Conservation (phyloP, 1,140 invertebrate genomes). For the Heliconius hermathena region DNA sequence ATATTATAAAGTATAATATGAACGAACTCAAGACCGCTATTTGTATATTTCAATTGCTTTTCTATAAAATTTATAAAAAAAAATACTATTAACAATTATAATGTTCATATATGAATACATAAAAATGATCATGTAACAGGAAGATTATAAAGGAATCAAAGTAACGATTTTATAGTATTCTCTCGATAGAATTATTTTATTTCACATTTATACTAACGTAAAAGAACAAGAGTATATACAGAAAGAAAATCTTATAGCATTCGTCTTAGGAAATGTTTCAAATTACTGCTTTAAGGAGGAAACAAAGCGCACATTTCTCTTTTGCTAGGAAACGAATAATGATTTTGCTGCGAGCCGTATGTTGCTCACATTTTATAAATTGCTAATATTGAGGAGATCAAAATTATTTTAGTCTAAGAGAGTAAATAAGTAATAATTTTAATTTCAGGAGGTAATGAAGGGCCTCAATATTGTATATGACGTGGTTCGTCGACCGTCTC, state of each 20-base stretch:
- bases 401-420: background rate
- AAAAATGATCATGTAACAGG: background rate
- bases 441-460: conserved; percentile 89
- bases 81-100: background rate
- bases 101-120: background rate
- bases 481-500: conserved; percentile 88
- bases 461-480: conserved; percentile 91
- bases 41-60: no score
- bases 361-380: conserved; percentile 30
- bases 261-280: conserved; percentile 43
- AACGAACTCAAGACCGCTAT: no score
- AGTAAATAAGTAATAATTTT: conserved; percentile 29
- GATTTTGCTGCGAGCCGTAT: conserved; percentile 50
- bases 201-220: conserved; percentile 9
- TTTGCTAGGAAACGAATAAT: conserved; percentile 60
- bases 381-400: background rate
- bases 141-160: background rate
- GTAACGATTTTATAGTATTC: background rate
- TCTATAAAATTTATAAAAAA: background rate
- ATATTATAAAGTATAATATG: no score
- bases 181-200: conserved; percentile 13
- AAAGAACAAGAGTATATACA: conserved; percentile 8
- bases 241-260: conserved; percentile 22
- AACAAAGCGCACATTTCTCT: conserved; percentile 49
- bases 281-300: conserved; percentile 46